Evolutionary conservation across 2,113 vertebrate genomes (phyloP).

Genomic region (Misgurnus anguillicaudatus): DNA sequence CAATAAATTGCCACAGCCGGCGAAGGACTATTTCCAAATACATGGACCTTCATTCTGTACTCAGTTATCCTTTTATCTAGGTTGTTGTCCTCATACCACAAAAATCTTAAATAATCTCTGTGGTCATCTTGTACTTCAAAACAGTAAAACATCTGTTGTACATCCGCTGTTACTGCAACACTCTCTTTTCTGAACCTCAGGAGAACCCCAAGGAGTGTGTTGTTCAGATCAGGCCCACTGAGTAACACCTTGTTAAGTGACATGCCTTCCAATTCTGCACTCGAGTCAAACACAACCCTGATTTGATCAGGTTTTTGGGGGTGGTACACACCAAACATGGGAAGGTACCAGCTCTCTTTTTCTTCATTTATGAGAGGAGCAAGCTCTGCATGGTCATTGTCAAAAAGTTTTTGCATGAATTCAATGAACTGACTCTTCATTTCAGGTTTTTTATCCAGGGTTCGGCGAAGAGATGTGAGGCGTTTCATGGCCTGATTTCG

Average conservation of each 20-base stretch:
- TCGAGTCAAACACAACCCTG: conserved; percentile 25
- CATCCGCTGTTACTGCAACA: conserved; percentile 30
- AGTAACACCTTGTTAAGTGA: conserved; percentile 27
- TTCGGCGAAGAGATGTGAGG: not conserved
- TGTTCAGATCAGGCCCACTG: conserved; percentile 21
- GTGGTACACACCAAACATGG: conserved; percentile 22
- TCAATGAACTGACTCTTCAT: conserved; percentile 19
- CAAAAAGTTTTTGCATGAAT: conserved; percentile 41
- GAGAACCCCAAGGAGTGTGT: conserved; percentile 8
- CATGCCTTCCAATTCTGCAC: not conserved
- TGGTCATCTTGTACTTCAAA: conserved; percentile 25
- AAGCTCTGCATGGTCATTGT: conserved; percentile 32
- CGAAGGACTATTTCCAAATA: not conserved
- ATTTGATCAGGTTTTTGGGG: not conserved
- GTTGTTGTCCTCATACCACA: conserved; percentile 38
- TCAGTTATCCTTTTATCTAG: not conserved
- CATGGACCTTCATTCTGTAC: not conserved
- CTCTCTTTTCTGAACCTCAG: conserved; percentile 25
- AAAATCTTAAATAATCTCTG: conserved; percentile 28
- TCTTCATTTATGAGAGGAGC: not conserved
- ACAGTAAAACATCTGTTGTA: conserved; percentile 46
- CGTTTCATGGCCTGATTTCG: not conserved
- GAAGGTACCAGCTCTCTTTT: conserved; percentile 32
- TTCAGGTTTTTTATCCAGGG: not conserved
- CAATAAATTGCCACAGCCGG: conserved; percentile 4